Conservation (phyloP, 2,113 vertebrate species). For the Petroica traversi region DNA sequence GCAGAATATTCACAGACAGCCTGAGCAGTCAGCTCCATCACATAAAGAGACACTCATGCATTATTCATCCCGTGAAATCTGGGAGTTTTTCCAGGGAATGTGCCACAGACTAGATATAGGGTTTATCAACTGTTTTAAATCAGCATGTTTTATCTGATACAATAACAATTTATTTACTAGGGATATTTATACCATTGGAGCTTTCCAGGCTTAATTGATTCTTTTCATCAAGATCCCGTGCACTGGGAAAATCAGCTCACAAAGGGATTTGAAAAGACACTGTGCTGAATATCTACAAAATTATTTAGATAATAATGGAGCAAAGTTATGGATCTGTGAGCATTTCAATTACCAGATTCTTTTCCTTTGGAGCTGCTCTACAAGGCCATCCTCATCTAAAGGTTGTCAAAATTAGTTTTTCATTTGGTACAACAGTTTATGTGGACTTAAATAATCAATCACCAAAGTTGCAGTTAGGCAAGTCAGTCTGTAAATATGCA, state of each 20-base stretch:
- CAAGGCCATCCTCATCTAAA: constrained; percentile 5
- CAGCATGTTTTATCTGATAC: constrained; percentile 61
- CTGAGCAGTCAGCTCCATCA: constrained; percentile 50
- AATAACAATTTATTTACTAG: constrained; percentile 70
- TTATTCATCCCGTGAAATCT: constrained; percentile 73
- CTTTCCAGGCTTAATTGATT: constrained; percentile 55
- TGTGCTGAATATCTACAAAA: constrained; percentile 16
- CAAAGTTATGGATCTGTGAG: constrained; percentile 34
- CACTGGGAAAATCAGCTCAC: constrained; percentile 29
- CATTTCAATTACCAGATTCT: constrained; percentile 45
- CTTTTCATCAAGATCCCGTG: constrained; percentile 52
- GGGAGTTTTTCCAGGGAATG: constrained; percentile 70
- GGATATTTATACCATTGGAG: constrained; percentile 42
- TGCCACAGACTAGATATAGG: constrained; percentile 30
- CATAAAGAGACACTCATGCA: constrained; percentile 40
- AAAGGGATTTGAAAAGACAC: neutral
- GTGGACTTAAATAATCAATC: constrained; percentile 19
- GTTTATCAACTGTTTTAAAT: constrained; percentile 70
- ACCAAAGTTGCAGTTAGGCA: constrained; percentile 12
- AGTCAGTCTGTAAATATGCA: neutral
- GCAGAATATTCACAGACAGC: constrained; percentile 45
- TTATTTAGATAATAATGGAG: constrained; percentile 29
- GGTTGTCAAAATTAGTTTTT: constrained; percentile 13
- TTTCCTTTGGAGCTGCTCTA: constrained; percentile 9
- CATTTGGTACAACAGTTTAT: constrained; percentile 1